These are phyloP conservation scores for Carollia perspicillata DNA, from an alignment of 2,113 vertebrate species.

Conservation along the genomic window DNA sequence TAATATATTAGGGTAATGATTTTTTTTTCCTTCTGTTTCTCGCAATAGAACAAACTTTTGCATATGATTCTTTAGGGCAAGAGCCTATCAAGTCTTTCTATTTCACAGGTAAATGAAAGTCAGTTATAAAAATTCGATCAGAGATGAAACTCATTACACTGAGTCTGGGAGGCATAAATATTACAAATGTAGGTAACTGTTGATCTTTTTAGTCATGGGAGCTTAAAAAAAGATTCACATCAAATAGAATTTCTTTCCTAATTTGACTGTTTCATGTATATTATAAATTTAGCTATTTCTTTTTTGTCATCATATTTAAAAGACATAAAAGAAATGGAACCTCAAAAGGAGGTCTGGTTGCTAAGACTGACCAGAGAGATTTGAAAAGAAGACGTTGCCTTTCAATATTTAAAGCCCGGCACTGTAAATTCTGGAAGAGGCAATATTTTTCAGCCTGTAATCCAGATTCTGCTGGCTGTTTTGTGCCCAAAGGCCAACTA, in stretches of 20 bases:
- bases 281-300: constrained; percentile 68
- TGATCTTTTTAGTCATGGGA: constrained; percentile 70
- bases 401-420: constrained; percentile 37
- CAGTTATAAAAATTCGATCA: constrained; percentile 73
- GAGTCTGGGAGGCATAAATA: constrained; percentile 73
- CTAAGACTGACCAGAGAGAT: constrained; percentile 60
- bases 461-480: background rate
- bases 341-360: constrained; percentile 53
- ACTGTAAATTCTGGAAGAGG: constrained; percentile 24
- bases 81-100: constrained; percentile 50
- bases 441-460: background rate
- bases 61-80: constrained; percentile 51
- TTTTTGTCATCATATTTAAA: constrained; percentile 69
- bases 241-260: constrained; percentile 71
- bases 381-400: constrained; percentile 42
- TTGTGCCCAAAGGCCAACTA: background rate
- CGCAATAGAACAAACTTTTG: constrained; percentile 24
- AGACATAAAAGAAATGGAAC: constrained; percentile 61
- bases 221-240: constrained; percentile 58
- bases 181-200: constrained; percentile 73
- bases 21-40: background rate
- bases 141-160: constrained; percentile 72
- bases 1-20: background rate
- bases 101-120: constrained; percentile 73
- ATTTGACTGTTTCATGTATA: constrained; percentile 68